Conservation (phyloP, 2,797 vertebrate genomes). For the Eulemur mongoz region DNA sequence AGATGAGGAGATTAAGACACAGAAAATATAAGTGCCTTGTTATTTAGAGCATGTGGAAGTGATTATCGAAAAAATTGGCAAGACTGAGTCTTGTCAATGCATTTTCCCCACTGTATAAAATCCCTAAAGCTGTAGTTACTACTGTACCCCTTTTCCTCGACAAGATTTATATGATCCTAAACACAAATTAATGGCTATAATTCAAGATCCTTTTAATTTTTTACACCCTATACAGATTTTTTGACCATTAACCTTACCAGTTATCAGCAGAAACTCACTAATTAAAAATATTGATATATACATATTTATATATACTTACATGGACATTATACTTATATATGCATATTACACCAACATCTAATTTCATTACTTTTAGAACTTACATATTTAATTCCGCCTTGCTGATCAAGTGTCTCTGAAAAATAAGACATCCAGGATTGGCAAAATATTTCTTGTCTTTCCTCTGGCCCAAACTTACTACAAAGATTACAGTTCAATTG, state of each 20-base stretch:
- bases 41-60: fast-evolving
- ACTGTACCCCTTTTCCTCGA: fast-evolving
- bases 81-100: background rate
- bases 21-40: background rate
- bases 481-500: background rate
- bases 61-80: background rate
- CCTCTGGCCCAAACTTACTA: background rate
- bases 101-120: background rate
- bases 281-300: background rate
- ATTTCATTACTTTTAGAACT: background rate
- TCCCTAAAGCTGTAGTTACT: background rate
- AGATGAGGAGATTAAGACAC: background rate
- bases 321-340: background rate
- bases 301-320: background rate
- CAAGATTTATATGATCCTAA: background rate
- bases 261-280: background rate
- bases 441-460: background rate
- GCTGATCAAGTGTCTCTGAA: background rate
- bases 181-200: background rate
- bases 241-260: background rate
- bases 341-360: background rate
- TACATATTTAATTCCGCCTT: background rate
- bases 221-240: background rate
- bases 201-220: background rate
- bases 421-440: background rate